Evolutionary conservation across 2,113 vertebrate species (phyloP).

Genomic region (Heloderma charlesbogerti): DNA sequence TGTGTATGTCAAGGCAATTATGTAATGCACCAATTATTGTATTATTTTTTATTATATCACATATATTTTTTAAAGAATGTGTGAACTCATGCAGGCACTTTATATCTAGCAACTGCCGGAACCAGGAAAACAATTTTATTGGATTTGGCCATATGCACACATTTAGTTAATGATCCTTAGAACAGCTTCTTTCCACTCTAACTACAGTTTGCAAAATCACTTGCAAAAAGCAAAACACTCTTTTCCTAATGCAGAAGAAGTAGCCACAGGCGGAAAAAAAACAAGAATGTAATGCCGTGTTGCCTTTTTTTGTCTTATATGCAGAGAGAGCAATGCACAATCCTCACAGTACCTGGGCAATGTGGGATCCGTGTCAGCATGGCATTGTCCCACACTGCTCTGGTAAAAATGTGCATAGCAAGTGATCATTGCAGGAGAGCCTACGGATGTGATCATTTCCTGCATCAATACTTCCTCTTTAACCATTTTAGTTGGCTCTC

Average conservation of each 20-base stretch:
- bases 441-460: neutral
- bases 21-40: neutral
- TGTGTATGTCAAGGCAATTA: neutral
- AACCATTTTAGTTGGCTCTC: no score
- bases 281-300: neutral
- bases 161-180: neutral
- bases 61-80: neutral
- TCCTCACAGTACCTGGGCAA: no score
- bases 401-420: neutral
- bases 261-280: neutral
- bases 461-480: neutral
- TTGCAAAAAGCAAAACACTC: fast-evolving
- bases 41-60: neutral
- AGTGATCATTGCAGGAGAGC: neutral
- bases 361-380: no score
- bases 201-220: neutral
- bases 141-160: neutral
- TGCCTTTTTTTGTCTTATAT: neutral
- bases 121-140: neutral
- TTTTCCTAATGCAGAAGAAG: neutral
- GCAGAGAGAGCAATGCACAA: neutral
- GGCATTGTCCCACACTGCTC: neutral
- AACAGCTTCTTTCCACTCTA: neutral
- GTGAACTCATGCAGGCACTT: fast-evolving
- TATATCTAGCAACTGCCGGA: neutral